Base-by-base conservation (phyloP, 2,113 vertebrate species). In the Dicerorhinus sumatrensis region DNA sequence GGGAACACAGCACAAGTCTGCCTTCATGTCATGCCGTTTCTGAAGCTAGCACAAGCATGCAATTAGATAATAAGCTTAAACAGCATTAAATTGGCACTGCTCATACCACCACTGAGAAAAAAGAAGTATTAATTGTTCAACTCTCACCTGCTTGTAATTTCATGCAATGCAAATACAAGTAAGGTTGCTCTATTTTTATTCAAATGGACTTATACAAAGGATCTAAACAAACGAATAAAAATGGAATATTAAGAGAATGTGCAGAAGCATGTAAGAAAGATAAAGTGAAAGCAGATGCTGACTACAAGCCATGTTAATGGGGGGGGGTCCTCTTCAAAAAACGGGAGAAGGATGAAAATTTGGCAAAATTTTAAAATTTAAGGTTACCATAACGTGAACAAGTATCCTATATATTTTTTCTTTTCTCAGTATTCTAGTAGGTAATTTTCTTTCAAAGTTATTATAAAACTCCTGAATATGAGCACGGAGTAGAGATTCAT, bases 11-110 rank as follows among this genome's bases (percentile, higher is more conserved):
- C 98, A 92, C 98, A 97, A 97, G 98, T 94, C 98, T 97, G 98
- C 99, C 98, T 99, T 99, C 98, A 98, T 98, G 98, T 98, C 98
- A 96, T 96, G 98, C 98, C 96, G 96, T 97, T 98, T 98, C 99
- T 98, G 99, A 99, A 99, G 98, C 98, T 98, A 98, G 98, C 97
- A 94, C 98, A 98, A 98, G 99, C 99, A 98, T 99, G 98, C 99
- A 99, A 99, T 99, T 99, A 99, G 99, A 99, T 99, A 99, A 99
- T 99, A 99, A 99, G 99, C 99, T 99, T 99, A 99, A 99, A 99
- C 99, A 99, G 99, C 99, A 99, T 99, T 99, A 99, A 99, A 99
- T 98, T 98, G 99, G 98, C 98, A 97, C 97, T 84, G 80, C 96
- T 97, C 77, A 13, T 96, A 97, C 96, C 92, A 89, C 96, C 81